Percentiles rank a stretch among this genome's conserved stretches.
Evolutionary conservation across 2,797 vertebrate genomes (phyloP).

Genomic region (Enteromius fasciolatus): DNA sequence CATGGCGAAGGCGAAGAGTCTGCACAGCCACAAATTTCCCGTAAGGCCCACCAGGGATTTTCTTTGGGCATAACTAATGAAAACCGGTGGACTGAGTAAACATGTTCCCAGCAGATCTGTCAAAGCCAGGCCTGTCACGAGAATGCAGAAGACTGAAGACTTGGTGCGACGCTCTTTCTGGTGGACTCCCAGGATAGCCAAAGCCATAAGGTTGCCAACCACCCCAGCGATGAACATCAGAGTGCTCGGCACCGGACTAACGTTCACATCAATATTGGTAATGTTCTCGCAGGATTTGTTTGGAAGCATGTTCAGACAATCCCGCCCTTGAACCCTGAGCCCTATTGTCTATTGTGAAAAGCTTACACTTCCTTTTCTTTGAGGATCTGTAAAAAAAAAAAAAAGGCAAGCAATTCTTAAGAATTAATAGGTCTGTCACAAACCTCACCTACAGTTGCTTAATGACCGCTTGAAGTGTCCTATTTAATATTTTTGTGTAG

Average conservation of each 20-base stretch:
- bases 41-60: slow-evolving; percentile 76
- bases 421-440: not conserved
- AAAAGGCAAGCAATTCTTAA: not conserved
- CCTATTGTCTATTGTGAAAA: not conserved
- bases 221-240: slow-evolving; percentile 86
- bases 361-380: not conserved
- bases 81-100: slow-evolving; percentile 86
- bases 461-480: not conserved
- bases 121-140: slow-evolving; percentile 87
- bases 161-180: slow-evolving; percentile 77
- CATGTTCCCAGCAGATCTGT: slow-evolving; percentile 91
- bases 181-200: slow-evolving; percentile 84
- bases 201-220: slow-evolving; percentile 84
- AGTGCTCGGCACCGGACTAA: slow-evolving; percentile 76
- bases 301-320: slow-evolving; percentile 56
- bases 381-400: slow-evolving; percentile 22
- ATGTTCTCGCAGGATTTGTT: slow-evolving; percentile 66
- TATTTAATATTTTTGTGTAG: not conserved
- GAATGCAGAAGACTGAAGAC: slow-evolving; percentile 85
- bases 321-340: slow-evolving; percentile 28
- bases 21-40: slow-evolving; percentile 71
- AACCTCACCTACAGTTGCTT: not conserved
- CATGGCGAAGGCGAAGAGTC: slow-evolving; percentile 85
- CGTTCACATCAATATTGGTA: slow-evolving; percentile 59
- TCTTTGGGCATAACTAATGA: slow-evolving; percentile 81